These are phyloP conservation scores for Hyposoter dolosus DNA, from an alignment of 2,888 invertebrate genomes.

Conservation along the genomic window DNA sequence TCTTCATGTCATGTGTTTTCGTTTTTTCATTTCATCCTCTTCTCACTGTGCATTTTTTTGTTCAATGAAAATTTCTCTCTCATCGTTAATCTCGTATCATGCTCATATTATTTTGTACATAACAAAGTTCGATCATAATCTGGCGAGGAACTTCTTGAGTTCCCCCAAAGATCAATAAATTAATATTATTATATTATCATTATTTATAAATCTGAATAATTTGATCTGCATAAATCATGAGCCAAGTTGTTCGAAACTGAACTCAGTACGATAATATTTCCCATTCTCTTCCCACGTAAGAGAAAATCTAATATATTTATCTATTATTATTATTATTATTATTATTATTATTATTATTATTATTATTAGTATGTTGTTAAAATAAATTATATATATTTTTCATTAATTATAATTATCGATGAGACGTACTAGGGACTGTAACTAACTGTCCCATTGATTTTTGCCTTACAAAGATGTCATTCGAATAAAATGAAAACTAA, in stretches of 20 bases:
- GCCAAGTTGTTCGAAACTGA: slow-evolving; percentile 23
- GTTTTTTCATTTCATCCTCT: background rate
- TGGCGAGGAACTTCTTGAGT: background rate
- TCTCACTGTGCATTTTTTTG: slow-evolving; percentile 10
- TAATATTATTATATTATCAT: slow-evolving; percentile 10
- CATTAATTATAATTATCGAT: slow-evolving; percentile 43
- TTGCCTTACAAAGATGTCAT: slow-evolving; percentile 28
- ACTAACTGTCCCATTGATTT: slow-evolving; percentile 1
- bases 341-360: slow-evolving; percentile 36
- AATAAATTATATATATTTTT: slow-evolving; percentile 54
- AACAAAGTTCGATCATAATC: slow-evolving; percentile 48
- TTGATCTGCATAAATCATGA: slow-evolving; percentile 27
- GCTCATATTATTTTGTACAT: slow-evolving; percentile 66
- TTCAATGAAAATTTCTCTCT: background rate
- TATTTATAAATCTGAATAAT: slow-evolving; percentile 49
- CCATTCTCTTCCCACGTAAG: slow-evolving; percentile 17
- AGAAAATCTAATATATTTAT: slow-evolving; percentile 49
- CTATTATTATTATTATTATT: slow-evolving; percentile 49
- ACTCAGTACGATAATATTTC: slow-evolving; percentile 19
- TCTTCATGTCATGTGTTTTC: slow-evolving; percentile 6
- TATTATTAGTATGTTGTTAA: slow-evolving; percentile 26
- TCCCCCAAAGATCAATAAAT: slow-evolving; percentile 14
- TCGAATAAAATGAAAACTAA: slow-evolving; percentile 61
- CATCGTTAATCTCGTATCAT: background rate
- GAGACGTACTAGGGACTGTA: slow-evolving; percentile 13